Evolutionary conservation across 2,113 vertebrate genomes (phyloP).

Genomic region (Toxotes chatareus): DNA sequence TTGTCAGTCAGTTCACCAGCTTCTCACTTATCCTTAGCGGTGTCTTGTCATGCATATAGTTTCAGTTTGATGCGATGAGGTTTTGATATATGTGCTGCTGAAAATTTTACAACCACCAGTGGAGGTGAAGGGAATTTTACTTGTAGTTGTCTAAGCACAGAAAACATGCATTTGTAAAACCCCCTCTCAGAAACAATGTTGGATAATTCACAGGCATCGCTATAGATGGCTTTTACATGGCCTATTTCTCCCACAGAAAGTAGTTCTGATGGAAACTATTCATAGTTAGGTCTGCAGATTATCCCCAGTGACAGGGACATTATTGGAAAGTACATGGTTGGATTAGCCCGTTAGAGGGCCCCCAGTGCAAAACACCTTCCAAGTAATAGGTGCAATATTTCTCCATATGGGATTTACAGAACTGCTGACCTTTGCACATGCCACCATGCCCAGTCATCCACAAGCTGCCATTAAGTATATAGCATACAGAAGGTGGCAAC

Average conservation of each 20-base stretch:
- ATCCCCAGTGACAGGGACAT: neutral
- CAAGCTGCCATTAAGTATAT: too few species aligned
- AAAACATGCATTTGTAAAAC: neutral
- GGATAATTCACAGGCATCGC: neutral
- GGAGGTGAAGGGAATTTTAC: neutral
- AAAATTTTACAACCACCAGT: neutral
- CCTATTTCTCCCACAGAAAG: neutral
- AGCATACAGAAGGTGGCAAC: neutral
- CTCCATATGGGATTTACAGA: neutral
- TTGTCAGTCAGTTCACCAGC: neutral
- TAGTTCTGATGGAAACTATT: neutral
- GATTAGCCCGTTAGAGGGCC: neutral
- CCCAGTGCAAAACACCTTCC: too few species aligned
- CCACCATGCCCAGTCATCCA: neutral
- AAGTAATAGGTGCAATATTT: constrained; percentile 4
- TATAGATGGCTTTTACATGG: neutral
- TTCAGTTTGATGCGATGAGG: neutral
- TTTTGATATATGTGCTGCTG: too few species aligned
- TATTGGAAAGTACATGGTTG: neutral
- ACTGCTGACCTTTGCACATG: neutral
- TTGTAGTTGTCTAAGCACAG: neutral
- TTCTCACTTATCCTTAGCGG: neutral
- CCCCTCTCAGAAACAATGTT: neutral
- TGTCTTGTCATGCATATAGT: neutral
- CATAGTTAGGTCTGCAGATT: neutral